Evolutionary conservation across 2,113 vertebrate genomes (phyloP), one percentile per base, ranked within the genome.

Genomic region (Suncus etruscus): DNA sequence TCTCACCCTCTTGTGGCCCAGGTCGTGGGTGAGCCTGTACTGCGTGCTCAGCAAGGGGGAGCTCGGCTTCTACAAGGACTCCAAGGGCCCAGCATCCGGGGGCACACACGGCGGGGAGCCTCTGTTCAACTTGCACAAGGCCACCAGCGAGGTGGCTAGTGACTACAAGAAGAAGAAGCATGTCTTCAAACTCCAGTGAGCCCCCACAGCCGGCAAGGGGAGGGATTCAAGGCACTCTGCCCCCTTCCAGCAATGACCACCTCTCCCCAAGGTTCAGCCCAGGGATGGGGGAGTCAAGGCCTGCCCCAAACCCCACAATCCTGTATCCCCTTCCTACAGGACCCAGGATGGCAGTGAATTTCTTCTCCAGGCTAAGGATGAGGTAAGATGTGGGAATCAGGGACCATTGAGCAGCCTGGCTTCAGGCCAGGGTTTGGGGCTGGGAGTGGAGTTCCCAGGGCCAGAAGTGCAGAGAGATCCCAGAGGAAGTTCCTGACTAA

Each of bases 111-210:
- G 97, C 14, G 98, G 98, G 7, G 99, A 99, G 96, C 98, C 98
- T 0, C 96, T 98, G 82, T 97, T 99, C 92, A 99, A 89, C 97
- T 97, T 99, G 77, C 98, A 98, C 95, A 97, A 96, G 93, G 98
- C 98, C 96, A 95, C 97, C 96, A 97, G 98, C 27, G 98, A 99
- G 87, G 98, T 99, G 97, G 99, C 98, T 97, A 99, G 95, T 24
- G 98, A 98, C 92, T 99, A 99, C 98, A 99, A 99, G 98, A 99
- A 99, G 97, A 99, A 99, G 98, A 99, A 99, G 95, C 99, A 99
- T 6, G 99, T 99, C 96, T 99, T 99, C 97, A 99, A 99, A 29
- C 98, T 99, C 95, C 99, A 98, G 99, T 99, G 97, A 95, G 97
- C 22, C 25, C 72, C 78, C 18, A 12, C 50, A 45, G 0, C 24